phyloP scores from a whole-genome alignment of 1,140 invertebrate species.

The Melitaea cinxia region DNA sequence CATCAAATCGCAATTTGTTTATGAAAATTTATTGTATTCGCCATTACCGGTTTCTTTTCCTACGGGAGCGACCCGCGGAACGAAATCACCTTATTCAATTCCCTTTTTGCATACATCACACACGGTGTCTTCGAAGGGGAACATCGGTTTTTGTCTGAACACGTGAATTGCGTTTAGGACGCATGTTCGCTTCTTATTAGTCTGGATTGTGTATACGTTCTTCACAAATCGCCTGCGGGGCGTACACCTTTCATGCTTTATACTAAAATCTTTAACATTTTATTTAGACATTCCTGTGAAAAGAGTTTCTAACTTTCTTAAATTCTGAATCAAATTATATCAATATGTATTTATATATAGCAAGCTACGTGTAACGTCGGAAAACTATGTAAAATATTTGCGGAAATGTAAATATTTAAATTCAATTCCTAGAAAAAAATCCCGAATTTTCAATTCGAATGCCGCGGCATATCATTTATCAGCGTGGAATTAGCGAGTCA shows the following conservation, averaged over 20 bases:
- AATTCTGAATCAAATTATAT: no score
- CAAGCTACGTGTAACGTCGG: no score
- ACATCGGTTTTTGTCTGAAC: slow-evolving; percentile 74
- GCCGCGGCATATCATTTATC: slow-evolving; percentile 70
- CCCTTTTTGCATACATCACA: slow-evolving; percentile 81
- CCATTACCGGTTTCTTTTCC: slow-evolving; percentile 80
- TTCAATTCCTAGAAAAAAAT: background rate
- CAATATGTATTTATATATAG: no score
- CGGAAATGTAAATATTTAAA: background rate
- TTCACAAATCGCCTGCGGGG: slow-evolving; percentile 55
- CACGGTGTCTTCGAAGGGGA: slow-evolving; percentile 64
- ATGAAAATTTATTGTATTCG: slow-evolving; percentile 82
- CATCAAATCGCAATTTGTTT: slow-evolving; percentile 82
- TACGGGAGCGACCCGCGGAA: slow-evolving; percentile 76
- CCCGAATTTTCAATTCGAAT: slow-evolving; percentile 58
- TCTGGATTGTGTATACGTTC: slow-evolving; percentile 58
- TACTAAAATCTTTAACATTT: slow-evolving; percentile 21
- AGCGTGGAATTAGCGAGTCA: slow-evolving; percentile 70
- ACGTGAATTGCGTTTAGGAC: slow-evolving; percentile 77
- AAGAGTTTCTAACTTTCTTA: no score
- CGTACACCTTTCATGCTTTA: slow-evolving; percentile 37
- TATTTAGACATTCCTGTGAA: background rate
- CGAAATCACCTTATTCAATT: slow-evolving; percentile 82
- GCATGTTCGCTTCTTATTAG: slow-evolving; percentile 76
- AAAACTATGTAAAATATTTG: slow-evolving; percentile 28